Conservation (phyloP, 1,140 invertebrate species). For the Proales similis region DNA sequence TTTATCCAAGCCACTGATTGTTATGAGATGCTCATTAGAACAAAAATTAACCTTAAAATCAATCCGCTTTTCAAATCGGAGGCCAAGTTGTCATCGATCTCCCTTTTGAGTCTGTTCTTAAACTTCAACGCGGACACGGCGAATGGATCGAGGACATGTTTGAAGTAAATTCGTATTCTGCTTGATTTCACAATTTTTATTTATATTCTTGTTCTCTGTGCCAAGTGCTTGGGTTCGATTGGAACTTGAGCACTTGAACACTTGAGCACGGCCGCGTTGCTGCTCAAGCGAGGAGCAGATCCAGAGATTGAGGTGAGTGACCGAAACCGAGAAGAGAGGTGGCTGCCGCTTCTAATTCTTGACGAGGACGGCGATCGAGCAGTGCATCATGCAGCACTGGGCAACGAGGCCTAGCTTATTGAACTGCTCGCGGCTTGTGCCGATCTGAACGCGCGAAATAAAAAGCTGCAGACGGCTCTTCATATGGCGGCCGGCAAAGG, state of each 20-base stretch:
- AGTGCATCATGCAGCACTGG: slow-evolving; percentile 95
- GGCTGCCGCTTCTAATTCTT: background rate
- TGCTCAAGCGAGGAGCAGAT: slow-evolving; percentile 75
- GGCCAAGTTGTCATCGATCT: slow-evolving; percentile 82
- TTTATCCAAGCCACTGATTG: too few relatives aligned
- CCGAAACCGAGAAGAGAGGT: background rate
- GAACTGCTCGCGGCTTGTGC: slow-evolving; percentile 49
- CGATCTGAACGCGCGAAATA: slow-evolving; percentile 89
- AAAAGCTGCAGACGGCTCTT: slow-evolving; percentile 83
- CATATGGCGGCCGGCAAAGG: slow-evolving; percentile 93
- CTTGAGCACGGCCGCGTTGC: slow-evolving; percentile 80
- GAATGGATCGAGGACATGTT: slow-evolving; percentile 98
- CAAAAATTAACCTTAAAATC: slow-evolving; percentile 31
- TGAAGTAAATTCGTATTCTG: slow-evolving; percentile 70
- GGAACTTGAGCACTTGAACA: slow-evolving; percentile 95
- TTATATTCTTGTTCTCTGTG: slow-evolving; percentile 43
- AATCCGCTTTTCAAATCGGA: slow-evolving; percentile 56
- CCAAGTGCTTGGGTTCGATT: slow-evolving; percentile 80
- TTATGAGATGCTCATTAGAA: too few relatives aligned
- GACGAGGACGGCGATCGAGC: slow-evolving; percentile 93
- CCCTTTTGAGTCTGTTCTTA: slow-evolving; percentile 87
- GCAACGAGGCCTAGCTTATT: slow-evolving; percentile 55
- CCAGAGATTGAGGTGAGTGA: slow-evolving; percentile 74
- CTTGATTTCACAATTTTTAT: background rate
- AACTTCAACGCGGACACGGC: slow-evolving; percentile 84